Percentiles rank a stretch among this genome's conserved stretches.
These are phyloP conservation scores for Apostichopus leukothele DNA, from an alignment of 53 echinoderm and acorn worm species.

Conservation along the genomic window DNA sequence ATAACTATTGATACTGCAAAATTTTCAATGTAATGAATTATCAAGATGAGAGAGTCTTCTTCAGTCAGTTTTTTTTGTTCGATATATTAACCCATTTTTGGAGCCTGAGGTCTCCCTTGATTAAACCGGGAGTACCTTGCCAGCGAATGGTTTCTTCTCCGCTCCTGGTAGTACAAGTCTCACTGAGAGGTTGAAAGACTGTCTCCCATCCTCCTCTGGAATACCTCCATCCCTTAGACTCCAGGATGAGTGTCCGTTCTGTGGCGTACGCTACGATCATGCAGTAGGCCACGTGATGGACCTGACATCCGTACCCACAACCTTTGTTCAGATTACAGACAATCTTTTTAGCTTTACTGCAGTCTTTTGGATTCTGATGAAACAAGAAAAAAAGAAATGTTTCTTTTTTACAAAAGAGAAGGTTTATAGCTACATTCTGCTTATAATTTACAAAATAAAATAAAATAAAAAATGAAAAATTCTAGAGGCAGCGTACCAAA, in stretches of 20 bases:
- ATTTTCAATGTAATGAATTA: too few species aligned
- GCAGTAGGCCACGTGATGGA: slow-evolving; percentile 93
- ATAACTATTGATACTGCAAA: too few species aligned
- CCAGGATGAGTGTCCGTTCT: slow-evolving; percentile 80
- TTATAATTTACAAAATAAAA: too few species aligned
- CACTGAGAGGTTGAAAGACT: slow-evolving; percentile 88
- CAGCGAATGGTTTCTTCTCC: slow-evolving; percentile 70
- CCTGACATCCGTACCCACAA: slow-evolving; percentile 94
- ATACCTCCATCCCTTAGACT: slow-evolving; percentile 92
- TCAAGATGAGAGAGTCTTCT: too few species aligned
- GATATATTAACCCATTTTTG: too few species aligned
- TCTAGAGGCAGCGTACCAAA: too few species aligned
- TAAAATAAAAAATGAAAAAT: too few species aligned
- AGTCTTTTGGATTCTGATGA: slow-evolving; percentile 82
- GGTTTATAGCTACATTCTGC: too few species aligned
- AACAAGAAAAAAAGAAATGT: background rate
- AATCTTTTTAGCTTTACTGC: slow-evolving; percentile 83
- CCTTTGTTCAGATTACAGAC: slow-evolving; percentile 95
- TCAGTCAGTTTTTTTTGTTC: too few species aligned
- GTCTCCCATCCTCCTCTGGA: slow-evolving; percentile 95
- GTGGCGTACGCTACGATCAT: slow-evolving; percentile 93
- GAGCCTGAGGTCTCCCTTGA: too few species aligned
- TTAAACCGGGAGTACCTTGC: slow-evolving; percentile 53
- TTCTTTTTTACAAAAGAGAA: too few species aligned
- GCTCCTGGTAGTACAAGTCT: slow-evolving; percentile 70